Conservation (phyloP, 2,888 invertebrate genomes). For the Sussaba pulchella region DNA sequence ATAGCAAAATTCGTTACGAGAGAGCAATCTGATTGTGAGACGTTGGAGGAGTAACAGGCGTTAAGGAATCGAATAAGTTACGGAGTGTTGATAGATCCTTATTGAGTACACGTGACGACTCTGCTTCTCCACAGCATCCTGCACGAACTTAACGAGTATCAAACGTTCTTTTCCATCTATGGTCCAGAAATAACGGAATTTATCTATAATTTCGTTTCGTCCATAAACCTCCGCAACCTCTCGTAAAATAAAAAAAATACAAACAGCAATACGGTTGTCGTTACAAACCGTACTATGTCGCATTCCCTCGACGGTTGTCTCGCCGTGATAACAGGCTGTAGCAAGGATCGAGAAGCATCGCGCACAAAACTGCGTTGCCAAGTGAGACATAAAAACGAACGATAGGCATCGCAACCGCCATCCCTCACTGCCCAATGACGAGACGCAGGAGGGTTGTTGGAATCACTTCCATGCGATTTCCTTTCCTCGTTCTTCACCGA, state of each 20-base stretch:
- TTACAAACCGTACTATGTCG: neutral
- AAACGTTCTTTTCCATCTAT: too few species aligned
- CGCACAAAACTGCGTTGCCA: slow-evolving; percentile 13
- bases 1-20: slow-evolving; percentile 70
- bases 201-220: too few species aligned
- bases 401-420: slow-evolving; percentile 14
- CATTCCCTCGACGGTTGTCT: neutral
- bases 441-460: slow-evolving; percentile 4
- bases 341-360: neutral
- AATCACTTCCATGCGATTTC: slow-evolving; percentile 17
- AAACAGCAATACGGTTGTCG: neutral
- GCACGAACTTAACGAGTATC: too few species aligned
- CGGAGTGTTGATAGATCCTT: too few species aligned
- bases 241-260: too few species aligned
- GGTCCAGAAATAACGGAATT: too few species aligned
- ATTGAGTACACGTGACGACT: too few species aligned
- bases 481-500: neutral
- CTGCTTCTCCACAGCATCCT: too few species aligned
- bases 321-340: slow-evolving; percentile 5
- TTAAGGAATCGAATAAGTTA: too few species aligned
- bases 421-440: neutral
- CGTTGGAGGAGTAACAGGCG: too few species aligned
- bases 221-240: too few species aligned
- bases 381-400: slow-evolving; percentile 66
- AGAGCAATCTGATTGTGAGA: too few species aligned